Percentiles rank a stretch among this genome's conserved stretches.
phyloP scores from a whole-genome alignment of 2,888 invertebrate genomes.

The Yponomeuta cagnagella region DNA sequence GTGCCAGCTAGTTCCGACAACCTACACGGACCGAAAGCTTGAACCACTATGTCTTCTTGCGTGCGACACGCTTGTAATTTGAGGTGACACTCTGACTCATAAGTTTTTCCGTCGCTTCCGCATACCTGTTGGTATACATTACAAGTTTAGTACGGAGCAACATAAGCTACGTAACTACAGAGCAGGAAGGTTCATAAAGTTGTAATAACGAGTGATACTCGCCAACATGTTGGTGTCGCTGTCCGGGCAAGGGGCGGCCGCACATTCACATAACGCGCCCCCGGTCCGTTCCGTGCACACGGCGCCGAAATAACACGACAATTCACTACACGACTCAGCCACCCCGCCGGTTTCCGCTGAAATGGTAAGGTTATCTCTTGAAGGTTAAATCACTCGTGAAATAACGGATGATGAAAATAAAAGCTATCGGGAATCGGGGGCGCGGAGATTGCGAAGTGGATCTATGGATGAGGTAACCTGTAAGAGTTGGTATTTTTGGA shows the following conservation, averaged over 20 bases:
- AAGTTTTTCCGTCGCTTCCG: slow-evolving; percentile 87
- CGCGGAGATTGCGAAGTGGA: neutral
- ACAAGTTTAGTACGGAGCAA: neutral
- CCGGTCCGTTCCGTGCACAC: slow-evolving; percentile 84
- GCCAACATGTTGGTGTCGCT: slow-evolving; percentile 69
- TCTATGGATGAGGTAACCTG: neutral
- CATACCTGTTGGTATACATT: slow-evolving; percentile 71
- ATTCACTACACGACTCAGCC: slow-evolving; percentile 81
- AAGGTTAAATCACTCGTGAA: slow-evolving; percentile 4
- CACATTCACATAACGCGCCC: slow-evolving; percentile 85
- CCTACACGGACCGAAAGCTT: slow-evolving; percentile 85
- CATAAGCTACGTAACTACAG: neutral
- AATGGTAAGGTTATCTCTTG: slow-evolving; percentile 13
- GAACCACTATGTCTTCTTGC: slow-evolving; percentile 86
- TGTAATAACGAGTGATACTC: slow-evolving; percentile 26
- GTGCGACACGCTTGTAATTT: slow-evolving; percentile 87
- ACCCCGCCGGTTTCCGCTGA: slow-evolving; percentile 80
- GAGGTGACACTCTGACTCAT: slow-evolving; percentile 89
- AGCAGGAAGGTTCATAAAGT: neutral
- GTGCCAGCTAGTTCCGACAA: slow-evolving; percentile 82
- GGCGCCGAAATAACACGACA: slow-evolving; percentile 89
- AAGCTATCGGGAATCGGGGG: neutral
- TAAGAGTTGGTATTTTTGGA: neutral
- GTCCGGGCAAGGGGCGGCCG: slow-evolving; percentile 70
- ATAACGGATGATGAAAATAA: slow-evolving; percentile 3